Percentiles rank a stretch among this genome's conserved stretches.
Conservation (phyloP, 2,888 invertebrate species). For the Thereva nobilitata region DNA sequence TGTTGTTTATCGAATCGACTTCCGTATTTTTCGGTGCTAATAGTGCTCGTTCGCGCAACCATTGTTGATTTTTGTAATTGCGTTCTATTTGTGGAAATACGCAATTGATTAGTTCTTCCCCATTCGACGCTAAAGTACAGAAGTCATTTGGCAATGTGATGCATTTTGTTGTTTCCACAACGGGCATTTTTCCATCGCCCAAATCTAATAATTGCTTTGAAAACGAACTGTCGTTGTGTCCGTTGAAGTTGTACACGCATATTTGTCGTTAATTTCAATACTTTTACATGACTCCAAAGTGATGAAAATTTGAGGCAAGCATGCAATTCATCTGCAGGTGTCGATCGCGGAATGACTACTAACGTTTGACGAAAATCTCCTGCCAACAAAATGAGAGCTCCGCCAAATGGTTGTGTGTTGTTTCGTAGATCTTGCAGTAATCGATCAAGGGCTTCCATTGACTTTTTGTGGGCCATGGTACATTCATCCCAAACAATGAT, state of each 20-base stretch:
- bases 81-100: constrained; percentile 3
- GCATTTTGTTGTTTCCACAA: constrained; percentile 9
- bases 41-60: constrained; percentile 21
- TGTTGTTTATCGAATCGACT: background rate
- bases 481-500: constrained; percentile 48
- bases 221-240: no score
- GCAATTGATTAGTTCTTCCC: background rate
- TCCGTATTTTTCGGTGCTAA: constrained; percentile 8
- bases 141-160: constrained; percentile 10
- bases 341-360: no score
- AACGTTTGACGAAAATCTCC: constrained; percentile 38
- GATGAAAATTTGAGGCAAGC: no score
- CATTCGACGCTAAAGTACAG: constrained; percentile 34
- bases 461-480: constrained; percentile 47
- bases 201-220: no score
- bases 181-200: constrained; percentile 33
- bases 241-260: no score
- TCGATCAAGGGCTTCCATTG: constrained; percentile 46
- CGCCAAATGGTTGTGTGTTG: constrained; percentile 17
- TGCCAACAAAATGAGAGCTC: constrained; percentile 25
- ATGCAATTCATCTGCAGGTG: constrained; percentile 27
- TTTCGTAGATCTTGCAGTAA: constrained; percentile 45
- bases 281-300: no score
- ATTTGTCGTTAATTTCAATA: no score
- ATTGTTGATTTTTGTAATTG: constrained; percentile 15